Base-by-base conservation (phyloP, 1,140 invertebrate species). In the Drosophila ficusphila region DNA sequence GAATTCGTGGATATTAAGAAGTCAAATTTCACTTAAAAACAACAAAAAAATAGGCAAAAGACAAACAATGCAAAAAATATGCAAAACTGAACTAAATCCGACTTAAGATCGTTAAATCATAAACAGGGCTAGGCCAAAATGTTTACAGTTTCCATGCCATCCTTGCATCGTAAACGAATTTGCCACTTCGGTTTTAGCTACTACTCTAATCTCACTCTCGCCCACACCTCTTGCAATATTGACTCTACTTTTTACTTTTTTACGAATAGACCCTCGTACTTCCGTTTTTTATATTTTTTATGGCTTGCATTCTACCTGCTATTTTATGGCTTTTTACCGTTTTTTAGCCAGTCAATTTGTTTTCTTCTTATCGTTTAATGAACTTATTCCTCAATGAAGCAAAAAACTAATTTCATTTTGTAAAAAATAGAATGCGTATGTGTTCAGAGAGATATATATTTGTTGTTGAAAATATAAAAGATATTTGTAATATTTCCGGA, bases 51-150 rank as follows among this genome's bases (percentile, higher is more conserved):
- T 57, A 27, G 34, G 36, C 44, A 29, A 27, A 49, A 19, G 44
- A 34, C 83, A 74, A 67, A 75, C 82, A 88, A 86, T 78, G 74
- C 73, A 88, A 89, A 88, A 89, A 88, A 88, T 82, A 61, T 78
- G 57, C 73, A 71, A 65, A 69, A 62, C 53, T 89, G 74, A 82
- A 88, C 82, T 89, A 89, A 88, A 88, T 88, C 83, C 82, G 82
- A 65, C 41, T 83, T 88, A 89, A 75, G 47, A 12, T 51, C 39
- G 36, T 69, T 68, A 34, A 47, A 31, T 75, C 61, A 76, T 68
- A 71, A 64, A 72, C 60, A 51, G 29, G 25, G 14, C 38, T 29
- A 19, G 21, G 29, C 9, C n/a, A 11, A 6, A 21, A 16, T 25
- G 14, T 16, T 31, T 25, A 34, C 53, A 11, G 62, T 73, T 73